Conservation (phyloP, 2,113 vertebrate genomes). For the Hystrix cristata region DNA sequence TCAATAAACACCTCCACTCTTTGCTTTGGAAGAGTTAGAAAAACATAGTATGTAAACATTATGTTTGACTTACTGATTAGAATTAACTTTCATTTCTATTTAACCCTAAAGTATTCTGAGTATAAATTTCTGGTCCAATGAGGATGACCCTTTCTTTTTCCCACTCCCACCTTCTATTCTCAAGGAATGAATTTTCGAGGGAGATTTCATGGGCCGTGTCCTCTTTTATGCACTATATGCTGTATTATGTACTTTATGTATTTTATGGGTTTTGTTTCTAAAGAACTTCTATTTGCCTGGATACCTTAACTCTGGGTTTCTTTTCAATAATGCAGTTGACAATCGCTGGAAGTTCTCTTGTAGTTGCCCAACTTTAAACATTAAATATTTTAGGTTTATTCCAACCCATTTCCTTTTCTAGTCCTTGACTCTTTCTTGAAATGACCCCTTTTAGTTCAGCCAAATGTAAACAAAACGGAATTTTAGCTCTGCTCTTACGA, state of each 20-base stretch:
- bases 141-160: background rate
- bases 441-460: slow-evolving; percentile 79
- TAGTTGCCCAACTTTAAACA: slow-evolving; percentile 57
- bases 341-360: slow-evolving; percentile 58
- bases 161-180: background rate
- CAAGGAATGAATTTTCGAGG: background rate
- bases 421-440: slow-evolving; percentile 75
- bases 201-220: background rate
- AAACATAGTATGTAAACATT: background rate
- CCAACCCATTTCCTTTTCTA: slow-evolving; percentile 75
- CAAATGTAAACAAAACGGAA: slow-evolving; percentile 80
- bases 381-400: slow-evolving; percentile 76
- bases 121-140: background rate
- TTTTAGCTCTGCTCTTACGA: slow-evolving; percentile 58
- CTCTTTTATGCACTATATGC: background rate
- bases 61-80: slow-evolving; percentile 36
- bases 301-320: background rate
- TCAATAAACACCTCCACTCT: background rate
- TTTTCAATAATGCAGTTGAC: slow-evolving; percentile 25
- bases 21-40: slow-evolving; percentile 29
- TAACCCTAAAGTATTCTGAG: background rate
- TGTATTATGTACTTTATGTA: background rate
- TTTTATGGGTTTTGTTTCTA: background rate
- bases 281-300: background rate
- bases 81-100: slow-evolving; percentile 14